Base-by-base conservation (phyloP, 2,797 vertebrate species). In the Xenops minutus region DNA sequence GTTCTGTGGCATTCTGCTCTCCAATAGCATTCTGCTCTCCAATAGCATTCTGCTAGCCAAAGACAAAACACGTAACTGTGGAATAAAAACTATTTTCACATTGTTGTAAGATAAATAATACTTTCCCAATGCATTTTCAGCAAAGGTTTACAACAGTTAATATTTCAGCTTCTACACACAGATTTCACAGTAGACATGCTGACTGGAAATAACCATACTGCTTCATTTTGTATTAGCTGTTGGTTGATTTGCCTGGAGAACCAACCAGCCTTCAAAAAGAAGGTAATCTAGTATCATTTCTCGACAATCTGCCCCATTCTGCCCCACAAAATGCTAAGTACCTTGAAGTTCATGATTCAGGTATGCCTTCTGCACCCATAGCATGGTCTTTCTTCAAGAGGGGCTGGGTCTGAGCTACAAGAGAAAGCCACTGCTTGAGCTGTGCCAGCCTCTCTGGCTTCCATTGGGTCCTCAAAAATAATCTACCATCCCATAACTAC, bases 51-150 rank as follows among this genome's bases (percentile, higher is more conserved):
- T 68, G 62, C 46, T 39, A 9, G 43, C 55, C 24, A 7, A 74
- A 82, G 55, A 2, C 5, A 6, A 23, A 76, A 58, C 26, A 17
- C 0, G 0, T 21, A 69, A 63, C 51, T 27, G 17, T 7, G 19
- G 30, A 46, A 63, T 7, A 68, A 89, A 85, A 94, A 6, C 24
- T 55, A 17, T 36, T 69, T 79, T 41, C 67, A 61, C 8, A 13
- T 16, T 52, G 7, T 29, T 34, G 5, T 9, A 37, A 85, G 72
- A 59, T 12, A 88, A 92, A 69, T 19, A 85, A 44, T 29, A 55
- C 66, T 43, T 77, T 83, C 37, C 58, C 37, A 64, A 30, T 0
- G 0, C 30, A 36, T 69, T 87, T 84, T 49, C 36, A 78, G 58
- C 49, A 93, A 59, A 44, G 13, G 6, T 23, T 73, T 84, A 37